Percentiles rank a stretch among this genome's conserved stretches.
Conservation (phyloP, 35 echinoderm and acorn worm genomes). For the Heliocidaris erythrogramma region DNA sequence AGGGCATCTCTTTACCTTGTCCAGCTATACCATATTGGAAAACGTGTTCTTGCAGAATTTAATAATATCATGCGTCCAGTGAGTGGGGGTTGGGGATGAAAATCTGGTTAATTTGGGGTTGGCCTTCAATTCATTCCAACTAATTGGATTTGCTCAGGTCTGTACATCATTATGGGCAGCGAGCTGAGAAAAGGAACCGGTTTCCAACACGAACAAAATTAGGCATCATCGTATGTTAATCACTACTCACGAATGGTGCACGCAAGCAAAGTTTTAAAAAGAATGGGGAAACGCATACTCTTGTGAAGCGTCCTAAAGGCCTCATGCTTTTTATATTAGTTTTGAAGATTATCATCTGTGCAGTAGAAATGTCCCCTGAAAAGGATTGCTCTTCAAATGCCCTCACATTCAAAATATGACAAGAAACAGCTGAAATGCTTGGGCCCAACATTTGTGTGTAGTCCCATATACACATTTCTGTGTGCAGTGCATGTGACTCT, state of each 20-base stretch:
- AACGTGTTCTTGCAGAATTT: conserved; percentile 3
- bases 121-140: conserved; percentile 8
- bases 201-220: background rate
- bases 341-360: too few species aligned
- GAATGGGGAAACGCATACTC: background rate
- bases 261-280: background rate
- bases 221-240: conserved; percentile 3
- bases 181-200: conserved; percentile 14
- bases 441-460: too few species aligned
- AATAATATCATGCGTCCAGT: background rate
- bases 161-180: background rate
- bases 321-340: too few species aligned
- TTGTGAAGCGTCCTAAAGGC: too few species aligned
- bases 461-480: too few species aligned
- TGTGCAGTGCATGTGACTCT: too few species aligned
- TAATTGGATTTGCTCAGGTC: conserved; percentile 3
- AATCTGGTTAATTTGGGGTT: conserved; percentile 17
- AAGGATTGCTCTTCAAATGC: too few species aligned
- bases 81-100: background rate
- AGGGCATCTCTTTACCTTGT: background rate
- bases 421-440: too few species aligned
- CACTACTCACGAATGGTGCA: background rate
- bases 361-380: too few species aligned
- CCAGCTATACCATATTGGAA: background rate
- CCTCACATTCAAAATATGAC: too few species aligned